Evolutionary conservation across 2,797 vertebrate species (phyloP), one percentile per base, ranked within the genome.

Genomic region (Parambassis ranga): DNA sequence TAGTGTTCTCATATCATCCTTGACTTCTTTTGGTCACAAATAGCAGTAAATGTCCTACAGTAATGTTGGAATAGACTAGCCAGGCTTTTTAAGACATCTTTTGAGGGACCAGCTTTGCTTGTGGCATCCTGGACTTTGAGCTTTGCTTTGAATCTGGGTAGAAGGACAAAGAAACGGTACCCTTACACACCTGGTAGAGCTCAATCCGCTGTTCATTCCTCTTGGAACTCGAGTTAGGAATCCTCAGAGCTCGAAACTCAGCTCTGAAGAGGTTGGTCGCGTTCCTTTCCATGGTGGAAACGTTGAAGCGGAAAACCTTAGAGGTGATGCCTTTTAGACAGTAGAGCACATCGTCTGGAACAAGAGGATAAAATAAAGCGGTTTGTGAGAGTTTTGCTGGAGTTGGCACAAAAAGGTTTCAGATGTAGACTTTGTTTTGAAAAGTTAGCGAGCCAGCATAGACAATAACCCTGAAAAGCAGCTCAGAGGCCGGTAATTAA

Each of bases 241-340:
- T 81, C 2, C 94, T 85, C 81, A 96, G 86, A 55, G 94, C 93
- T 10, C 96, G 93, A 78, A 98, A 96, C 89, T 97, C 95, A 0
- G 96, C 96, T 68, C 95, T 93, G 89, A 96, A 97, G 22, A 98
- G 90, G 87, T 95, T 95, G 86, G 93, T 96, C 44, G 93, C 91
- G 78, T 97, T 98, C 85, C 94, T 95, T 85, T 98, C 96, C 90
- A 96, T 95, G 3, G 93, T 89, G 0, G 95, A 94, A 55, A 98
- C 93, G 0, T 95, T 95, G 87, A 98, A 98, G 59, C 93, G 95
- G 87, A 98, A 98, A 69, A 96, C 88, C 2, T 95, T 97, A 52
- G 95, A 96, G 53, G 87, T 95, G 65, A 95, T 91, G 56, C 95
- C 92, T 87, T 96, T 96, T 55, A 92, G 93, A 81, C 95, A 96